Conservation (phyloP, 2,113 vertebrate species). For the Tretioscincus oriximinensis region DNA sequence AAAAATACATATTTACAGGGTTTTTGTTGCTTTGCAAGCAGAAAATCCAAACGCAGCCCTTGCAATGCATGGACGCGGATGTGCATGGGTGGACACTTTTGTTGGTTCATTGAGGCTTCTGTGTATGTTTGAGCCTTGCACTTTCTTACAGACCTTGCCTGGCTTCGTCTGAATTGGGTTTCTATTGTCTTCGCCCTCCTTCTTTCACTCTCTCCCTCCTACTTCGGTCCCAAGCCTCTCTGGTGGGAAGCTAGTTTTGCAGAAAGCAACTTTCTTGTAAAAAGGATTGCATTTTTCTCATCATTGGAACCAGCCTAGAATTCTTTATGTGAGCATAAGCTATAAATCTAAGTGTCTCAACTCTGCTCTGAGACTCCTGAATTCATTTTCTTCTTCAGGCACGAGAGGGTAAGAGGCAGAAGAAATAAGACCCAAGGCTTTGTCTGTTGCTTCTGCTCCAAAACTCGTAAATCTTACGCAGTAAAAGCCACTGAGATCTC, state of each 20-base stretch:
- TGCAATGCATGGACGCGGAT: neutral
- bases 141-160: constrained; percentile 56
- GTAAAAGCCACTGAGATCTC: constrained; percentile 62
- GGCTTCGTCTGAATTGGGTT: constrained; percentile 49
- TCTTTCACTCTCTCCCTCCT: neutral
- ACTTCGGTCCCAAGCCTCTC: neutral
- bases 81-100: no score
- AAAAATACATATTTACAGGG: constrained; percentile 67
- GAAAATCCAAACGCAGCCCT: constrained; percentile 55
- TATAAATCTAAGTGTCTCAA: constrained; percentile 28
- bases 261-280: constrained; percentile 66
- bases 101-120: neutral
- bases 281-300: constrained; percentile 23
- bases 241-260: constrained; percentile 58
- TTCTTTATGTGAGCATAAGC: constrained; percentile 30
- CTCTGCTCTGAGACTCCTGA: constrained; percentile 39
- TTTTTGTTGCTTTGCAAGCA: constrained; percentile 24
- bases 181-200: constrained; percentile 63
- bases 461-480: constrained; percentile 71
- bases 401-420: constrained; percentile 1
- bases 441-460: constrained; percentile 69
- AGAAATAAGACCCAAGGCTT: constrained; percentile 42
- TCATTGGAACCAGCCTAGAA: constrained; percentile 16
- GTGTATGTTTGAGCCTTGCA: constrained; percentile 61
- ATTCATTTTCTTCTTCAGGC: constrained; percentile 57